These are phyloP conservation scores for Anolis sagrei DNA, from an alignment of 2,113 vertebrate genomes.

Conservation along the genomic window DNA sequence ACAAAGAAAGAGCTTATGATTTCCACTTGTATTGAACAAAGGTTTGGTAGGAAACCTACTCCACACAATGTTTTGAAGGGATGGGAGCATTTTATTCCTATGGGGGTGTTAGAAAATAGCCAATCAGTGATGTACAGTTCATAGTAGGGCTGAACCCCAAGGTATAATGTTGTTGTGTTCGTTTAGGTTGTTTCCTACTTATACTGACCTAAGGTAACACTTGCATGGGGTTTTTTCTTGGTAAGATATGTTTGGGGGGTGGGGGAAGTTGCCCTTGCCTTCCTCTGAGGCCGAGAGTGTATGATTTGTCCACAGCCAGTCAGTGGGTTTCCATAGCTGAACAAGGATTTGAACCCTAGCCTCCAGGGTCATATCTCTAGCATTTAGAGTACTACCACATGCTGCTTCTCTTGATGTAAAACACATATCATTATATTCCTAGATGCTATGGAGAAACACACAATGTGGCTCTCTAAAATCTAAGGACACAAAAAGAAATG, in stretches of 20 bases:
- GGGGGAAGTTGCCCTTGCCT: too few relatives aligned
- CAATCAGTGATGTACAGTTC: neutral
- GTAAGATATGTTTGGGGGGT: too few relatives aligned
- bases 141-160: neutral
- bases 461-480: neutral
- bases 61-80: neutral
- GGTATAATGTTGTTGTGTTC: neutral
- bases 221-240: too few relatives aligned
- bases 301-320: too few relatives aligned
- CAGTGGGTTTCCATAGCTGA: too few relatives aligned
- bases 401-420: too few relatives aligned
- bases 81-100: neutral
- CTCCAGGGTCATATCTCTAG: too few relatives aligned
- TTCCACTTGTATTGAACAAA: neutral
- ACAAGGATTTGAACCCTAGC: too few relatives aligned
- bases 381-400: too few relatives aligned
- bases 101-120: neutral
- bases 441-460: neutral
- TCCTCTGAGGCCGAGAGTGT: too few relatives aligned
- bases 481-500: neutral
- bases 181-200: neutral
- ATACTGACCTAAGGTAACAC: too few relatives aligned
- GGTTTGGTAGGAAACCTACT: neutral
- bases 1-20: neutral
- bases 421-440: neutral